Evolutionary conservation across 2,888 invertebrate genomes (phyloP).

Genomic region (Trichopoda pennipes): DNA sequence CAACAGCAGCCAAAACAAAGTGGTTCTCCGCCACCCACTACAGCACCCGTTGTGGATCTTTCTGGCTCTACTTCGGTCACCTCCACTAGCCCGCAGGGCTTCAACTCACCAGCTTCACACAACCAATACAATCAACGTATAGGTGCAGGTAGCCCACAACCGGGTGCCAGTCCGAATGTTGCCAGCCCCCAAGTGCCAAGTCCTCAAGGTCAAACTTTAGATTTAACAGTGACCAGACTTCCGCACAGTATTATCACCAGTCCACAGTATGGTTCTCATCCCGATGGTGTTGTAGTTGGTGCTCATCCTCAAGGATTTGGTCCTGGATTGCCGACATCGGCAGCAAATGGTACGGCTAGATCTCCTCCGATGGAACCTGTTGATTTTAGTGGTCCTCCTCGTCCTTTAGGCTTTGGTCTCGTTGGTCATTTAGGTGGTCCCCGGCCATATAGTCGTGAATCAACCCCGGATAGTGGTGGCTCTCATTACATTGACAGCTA

Average conservation of each 20-base stretch:
- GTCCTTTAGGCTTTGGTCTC: slow-evolving; percentile 84
- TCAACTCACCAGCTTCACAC: slow-evolving; percentile 79
- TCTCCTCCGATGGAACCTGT: slow-evolving; percentile 87
- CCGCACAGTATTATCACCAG: slow-evolving; percentile 86
- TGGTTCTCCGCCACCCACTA: slow-evolving; percentile 84
- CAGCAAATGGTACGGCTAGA: slow-evolving; percentile 81
- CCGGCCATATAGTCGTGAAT: slow-evolving; percentile 90
- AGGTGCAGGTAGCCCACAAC: slow-evolving; percentile 88
- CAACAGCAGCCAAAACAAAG: slow-evolving; percentile 79
- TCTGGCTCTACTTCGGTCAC: slow-evolving; percentile 91
- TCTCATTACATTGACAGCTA: slow-evolving; percentile 94
- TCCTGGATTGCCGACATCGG: slow-evolving; percentile 77
- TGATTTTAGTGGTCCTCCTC: slow-evolving; percentile 86
- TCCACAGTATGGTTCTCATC: slow-evolving; percentile 83
- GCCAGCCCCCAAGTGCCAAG: slow-evolving; percentile 95
- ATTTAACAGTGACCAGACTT: slow-evolving; percentile 92
- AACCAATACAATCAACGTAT: slow-evolving; percentile 81
- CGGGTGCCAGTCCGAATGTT: slow-evolving; percentile 91
- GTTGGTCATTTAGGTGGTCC: slow-evolving; percentile 84
- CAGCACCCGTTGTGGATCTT: slow-evolving; percentile 89
- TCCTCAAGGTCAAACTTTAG: slow-evolving; percentile 94
- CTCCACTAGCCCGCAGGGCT: slow-evolving; percentile 90
- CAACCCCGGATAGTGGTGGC: slow-evolving; percentile 93
- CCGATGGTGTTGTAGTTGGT: slow-evolving; percentile 80
- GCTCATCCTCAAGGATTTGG: slow-evolving; percentile 83